Evolutionary conservation across 2,888 invertebrate species (phyloP), one percentile per base, ranked within the genome.

Genomic region (Urechis unicinctus): DNA sequence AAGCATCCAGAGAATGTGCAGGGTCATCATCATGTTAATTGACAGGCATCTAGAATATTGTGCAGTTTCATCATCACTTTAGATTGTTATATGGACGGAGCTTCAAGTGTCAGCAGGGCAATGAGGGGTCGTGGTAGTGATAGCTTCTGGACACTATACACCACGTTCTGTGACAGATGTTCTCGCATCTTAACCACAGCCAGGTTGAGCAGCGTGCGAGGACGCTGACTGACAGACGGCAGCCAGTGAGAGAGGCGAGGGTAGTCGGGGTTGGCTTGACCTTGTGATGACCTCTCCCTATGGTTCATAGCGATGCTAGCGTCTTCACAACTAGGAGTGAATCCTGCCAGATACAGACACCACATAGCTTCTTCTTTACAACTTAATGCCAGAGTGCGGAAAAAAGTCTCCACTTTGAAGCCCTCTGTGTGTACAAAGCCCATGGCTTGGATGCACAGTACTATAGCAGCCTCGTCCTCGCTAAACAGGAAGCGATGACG

Each of bases 371-470:
- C 22, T 55, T 52, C 50, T 47, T 57, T 54, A 24, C 51, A 26
- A 25, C 57, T 57, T n/a, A 45, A 55, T 21, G 31, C 47, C 41
- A 57, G 36, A 36, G 51, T 51, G 22, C 57, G 41, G 55, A 53
- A 57, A 55, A 57, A 57, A 28, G 57, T 57, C 49, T 57, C 57
- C 21, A 55, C 57, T 29, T 55, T 54, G 47, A 57, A 57, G 29
- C 53, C 53, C 44, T 51, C 47, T 28, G 24, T 24, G 50, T 52
- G 52, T 17, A 57, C 26, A 31, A 57, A 57, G 5, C 57, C 57
- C 48, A 47, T 55, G 36, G 57, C 57, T 6, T 51, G 30, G 29
- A 57, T 50, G 42, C 55, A 55, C 9, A 57, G 57, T 31, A 44
- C 29, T 21, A 57, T 36, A 26, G 46, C 57, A 21, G 41, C 55